phyloP scores from a whole-genome alignment of 2,888 invertebrate genomes.

The Thymelicus acteon region DNA sequence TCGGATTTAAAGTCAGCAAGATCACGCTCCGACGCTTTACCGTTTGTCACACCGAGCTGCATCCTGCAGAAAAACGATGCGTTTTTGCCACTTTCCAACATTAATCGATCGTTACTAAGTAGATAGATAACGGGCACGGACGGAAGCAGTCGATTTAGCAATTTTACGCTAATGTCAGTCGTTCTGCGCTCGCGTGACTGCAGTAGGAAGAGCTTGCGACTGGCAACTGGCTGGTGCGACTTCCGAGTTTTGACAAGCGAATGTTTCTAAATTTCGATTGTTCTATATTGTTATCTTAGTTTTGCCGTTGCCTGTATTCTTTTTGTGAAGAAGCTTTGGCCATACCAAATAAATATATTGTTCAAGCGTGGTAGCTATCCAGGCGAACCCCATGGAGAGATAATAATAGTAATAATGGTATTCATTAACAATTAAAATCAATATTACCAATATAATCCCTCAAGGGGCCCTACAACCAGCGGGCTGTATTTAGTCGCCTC shows the following conservation, averaged over 20 bases:
- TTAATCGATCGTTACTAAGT: constrained; percentile 45
- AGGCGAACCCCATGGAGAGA: too few relatives aligned
- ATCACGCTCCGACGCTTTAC: constrained; percentile 9
- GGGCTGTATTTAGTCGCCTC: too few relatives aligned
- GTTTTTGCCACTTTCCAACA: constrained; percentile 47
- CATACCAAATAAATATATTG: too few relatives aligned
- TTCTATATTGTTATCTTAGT: background rate
- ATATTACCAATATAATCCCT: too few relatives aligned
- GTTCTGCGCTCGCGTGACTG: constrained; percentile 43
- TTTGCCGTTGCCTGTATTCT: background rate
- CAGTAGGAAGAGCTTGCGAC: constrained; percentile 41
- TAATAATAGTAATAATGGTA: too few relatives aligned
- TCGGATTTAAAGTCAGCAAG: background rate
- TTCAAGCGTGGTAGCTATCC: too few relatives aligned
- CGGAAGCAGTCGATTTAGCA: constrained; percentile 54
- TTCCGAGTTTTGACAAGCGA: constrained; percentile 42
- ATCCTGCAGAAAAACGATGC: constrained; percentile 39
- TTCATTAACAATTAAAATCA: too few relatives aligned
- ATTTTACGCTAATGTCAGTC: constrained; percentile 42
- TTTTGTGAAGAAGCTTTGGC: too few relatives aligned
- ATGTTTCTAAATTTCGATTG: constrained; percentile 30
- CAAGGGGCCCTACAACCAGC: too few relatives aligned
- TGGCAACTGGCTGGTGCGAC: constrained; percentile 28
- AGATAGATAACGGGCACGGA: constrained; percentile 53
- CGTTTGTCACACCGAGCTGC: constrained; percentile 27